Evolutionary conservation across 2,113 vertebrate species (phyloP).

Genomic region (Phyllostomus discolor): DNA sequence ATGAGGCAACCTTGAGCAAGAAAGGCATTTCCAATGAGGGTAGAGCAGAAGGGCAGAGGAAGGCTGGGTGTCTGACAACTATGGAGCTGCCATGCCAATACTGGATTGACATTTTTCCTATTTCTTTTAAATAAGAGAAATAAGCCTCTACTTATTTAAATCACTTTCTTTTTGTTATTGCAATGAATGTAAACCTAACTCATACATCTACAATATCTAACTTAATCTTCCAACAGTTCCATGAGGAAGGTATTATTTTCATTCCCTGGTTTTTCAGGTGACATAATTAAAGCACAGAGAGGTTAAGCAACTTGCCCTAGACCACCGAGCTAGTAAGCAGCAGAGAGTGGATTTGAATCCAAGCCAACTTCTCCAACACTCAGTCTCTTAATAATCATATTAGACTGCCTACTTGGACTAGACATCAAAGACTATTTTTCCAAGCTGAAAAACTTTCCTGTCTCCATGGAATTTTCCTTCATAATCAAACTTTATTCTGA

Average conservation of each 20-base stretch:
- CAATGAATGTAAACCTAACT: not conserved
- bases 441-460: conserved; percentile 67
- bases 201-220: not conserved
- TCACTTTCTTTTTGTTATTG: not conserved
- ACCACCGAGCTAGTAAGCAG: not conserved
- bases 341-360: conserved; percentile 42
- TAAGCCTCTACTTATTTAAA: not conserved
- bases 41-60: not conserved
- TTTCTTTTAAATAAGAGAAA: conserved; percentile 7
- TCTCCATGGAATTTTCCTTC: conserved; percentile 71
- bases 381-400: conserved; percentile 42
- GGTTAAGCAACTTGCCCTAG: not conserved
- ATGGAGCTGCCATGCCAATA: not conserved
- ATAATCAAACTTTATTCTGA: conserved; percentile 72
- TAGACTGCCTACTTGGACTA: conserved; percentile 34
- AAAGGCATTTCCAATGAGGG: not conserved
- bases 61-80: not conserved
- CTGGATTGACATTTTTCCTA: not conserved
- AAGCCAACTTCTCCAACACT: conserved; percentile 25
- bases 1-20: not conserved
- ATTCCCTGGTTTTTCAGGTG: not conserved
- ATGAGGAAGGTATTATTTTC: not conserved
- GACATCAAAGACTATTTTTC: conserved; percentile 67
- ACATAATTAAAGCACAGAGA: not conserved
- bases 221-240: not conserved